Evolutionary conservation across 2,113 vertebrate species (phyloP), one percentile per base, ranked within the genome.

Genomic region (Thalassarche chlororhynchos): DNA sequence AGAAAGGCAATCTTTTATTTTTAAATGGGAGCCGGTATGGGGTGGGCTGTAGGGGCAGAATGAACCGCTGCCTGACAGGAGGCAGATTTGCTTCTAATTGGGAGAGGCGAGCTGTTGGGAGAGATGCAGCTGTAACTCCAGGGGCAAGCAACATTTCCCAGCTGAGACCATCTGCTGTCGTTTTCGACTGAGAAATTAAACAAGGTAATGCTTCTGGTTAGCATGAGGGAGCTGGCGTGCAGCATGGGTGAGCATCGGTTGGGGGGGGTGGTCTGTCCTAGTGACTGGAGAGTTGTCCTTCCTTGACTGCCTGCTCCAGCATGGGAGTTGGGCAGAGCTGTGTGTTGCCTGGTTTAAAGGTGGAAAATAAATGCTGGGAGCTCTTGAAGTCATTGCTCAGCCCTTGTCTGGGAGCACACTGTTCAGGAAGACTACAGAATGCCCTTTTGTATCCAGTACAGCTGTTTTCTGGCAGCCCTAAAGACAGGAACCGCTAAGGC

Each of bases 1-100:
- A 38, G 95, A 55, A 85, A 93, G 38, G 82, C 96, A 90, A 96
- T 97, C 79, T 92, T 96, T 97, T 96, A 97, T 93, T 97, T 95
- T 92, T 92, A 96, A 96, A 96, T 96, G 68, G 78, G 76, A 94
- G 31, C 55, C 46, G 6, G 40, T 78, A 52, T 64, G 90, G 75
- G 85, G 85, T 88, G 71, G 93, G 94, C 78, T 90, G 89, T 4
- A 84, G 90, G 91, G 76, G 82, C 54, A 84, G 92, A 44, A 88
- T 34, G 78, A 96, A 19, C 91, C 15, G n/a, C 78, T 88, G 87
- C 84, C 61, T 95, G 96, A 95, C 87, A 81, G 95, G 75, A 91
- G 89, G 93, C 75, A 91, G 95, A 85, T 92, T 91, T 58, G 66
- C 71, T 88, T 84, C 91, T 96, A 97, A 97, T 96, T 96, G 96